Evolutionary conservation across 2,888 invertebrate species (phyloP).

Genomic region (Ethmia dodecea): DNA sequence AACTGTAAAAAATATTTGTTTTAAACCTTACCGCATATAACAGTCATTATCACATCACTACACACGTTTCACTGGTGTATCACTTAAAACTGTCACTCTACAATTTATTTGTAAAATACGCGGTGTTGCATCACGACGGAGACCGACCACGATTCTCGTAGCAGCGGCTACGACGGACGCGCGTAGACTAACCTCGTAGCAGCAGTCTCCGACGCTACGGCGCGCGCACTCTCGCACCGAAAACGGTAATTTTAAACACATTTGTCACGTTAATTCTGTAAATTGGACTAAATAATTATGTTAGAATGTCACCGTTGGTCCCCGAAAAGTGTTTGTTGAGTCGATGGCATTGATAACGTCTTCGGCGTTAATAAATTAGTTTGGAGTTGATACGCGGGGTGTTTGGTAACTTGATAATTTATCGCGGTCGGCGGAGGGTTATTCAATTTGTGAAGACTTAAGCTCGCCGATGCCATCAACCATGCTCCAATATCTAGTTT

Average conservation of each 20-base stretch:
- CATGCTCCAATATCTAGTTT: no score
- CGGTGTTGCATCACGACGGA: slow-evolving; percentile 9
- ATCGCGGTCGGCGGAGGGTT: slow-evolving; percentile 23
- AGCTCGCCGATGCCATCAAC: no score
- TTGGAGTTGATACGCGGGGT: slow-evolving; percentile 42
- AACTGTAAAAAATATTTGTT: no score
- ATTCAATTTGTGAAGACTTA: slow-evolving; percentile 31
- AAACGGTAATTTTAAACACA: slow-evolving; percentile 71
- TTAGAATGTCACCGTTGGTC: slow-evolving; percentile 47
- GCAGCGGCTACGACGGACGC: slow-evolving; percentile 31
- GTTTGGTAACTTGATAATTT: slow-evolving; percentile 16
- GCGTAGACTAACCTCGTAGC: slow-evolving; percentile 48
- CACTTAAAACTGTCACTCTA: slow-evolving; percentile 29
- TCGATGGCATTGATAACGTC: slow-evolving; percentile 49
- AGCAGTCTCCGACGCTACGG: slow-evolving; percentile 43
- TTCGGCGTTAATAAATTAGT: slow-evolving; percentile 53
- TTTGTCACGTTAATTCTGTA: slow-evolving; percentile 71
- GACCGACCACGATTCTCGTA: slow-evolving; percentile 25
- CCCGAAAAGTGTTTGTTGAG: slow-evolving; percentile 45
- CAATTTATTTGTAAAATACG: slow-evolving; percentile 19
- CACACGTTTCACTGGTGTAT: slow-evolving; percentile 29
- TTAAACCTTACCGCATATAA: slow-evolving; percentile 21
- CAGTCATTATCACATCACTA: slow-evolving; percentile 21
- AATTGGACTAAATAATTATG: slow-evolving; percentile 73
- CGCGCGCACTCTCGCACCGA: slow-evolving; percentile 64